Conservation (phyloP, 2,797 vertebrate genomes). For the Oreochromis mossambicus region DNA sequence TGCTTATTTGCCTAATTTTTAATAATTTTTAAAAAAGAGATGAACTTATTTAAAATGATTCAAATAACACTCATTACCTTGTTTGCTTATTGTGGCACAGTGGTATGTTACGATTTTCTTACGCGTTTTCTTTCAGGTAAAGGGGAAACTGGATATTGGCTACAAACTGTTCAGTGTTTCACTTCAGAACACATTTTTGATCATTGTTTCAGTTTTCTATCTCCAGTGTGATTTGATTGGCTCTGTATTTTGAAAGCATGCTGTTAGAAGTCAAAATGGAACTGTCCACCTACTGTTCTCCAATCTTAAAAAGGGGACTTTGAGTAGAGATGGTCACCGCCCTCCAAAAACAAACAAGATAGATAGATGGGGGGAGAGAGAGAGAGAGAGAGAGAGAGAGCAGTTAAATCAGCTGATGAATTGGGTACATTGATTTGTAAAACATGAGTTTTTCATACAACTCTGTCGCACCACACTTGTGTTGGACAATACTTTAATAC, state of each 20-base stretch:
- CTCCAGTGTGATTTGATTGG: background rate
- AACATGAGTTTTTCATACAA: rapidly evolving
- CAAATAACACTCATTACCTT: background rate
- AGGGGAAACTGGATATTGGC: background rate
- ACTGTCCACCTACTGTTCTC: background rate
- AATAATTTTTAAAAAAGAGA: background rate
- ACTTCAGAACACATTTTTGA: rapidly evolving
- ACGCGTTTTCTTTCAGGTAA: background rate
- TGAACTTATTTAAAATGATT: background rate
- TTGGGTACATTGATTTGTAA: background rate
- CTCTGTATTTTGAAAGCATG: background rate
- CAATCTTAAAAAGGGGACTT: background rate
- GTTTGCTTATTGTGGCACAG: background rate
- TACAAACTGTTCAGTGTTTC: background rate
- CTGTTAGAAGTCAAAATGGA: background rate
- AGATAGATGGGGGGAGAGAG: background rate
- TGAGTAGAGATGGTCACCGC: too few species aligned
- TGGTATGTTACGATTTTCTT: background rate
- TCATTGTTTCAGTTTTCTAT: background rate
- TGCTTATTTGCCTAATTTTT: background rate
- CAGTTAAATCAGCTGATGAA: rapidly evolving
- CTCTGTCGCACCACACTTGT: background rate
- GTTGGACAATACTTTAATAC: background rate
- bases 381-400: too few species aligned
- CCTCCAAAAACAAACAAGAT: background rate